Percentiles rank a stretch among this genome's conserved stretches.
Evolutionary conservation across 92 coral and sea anemone species (phyloP).

Genomic region (Desmophyllum pertusum): DNA sequence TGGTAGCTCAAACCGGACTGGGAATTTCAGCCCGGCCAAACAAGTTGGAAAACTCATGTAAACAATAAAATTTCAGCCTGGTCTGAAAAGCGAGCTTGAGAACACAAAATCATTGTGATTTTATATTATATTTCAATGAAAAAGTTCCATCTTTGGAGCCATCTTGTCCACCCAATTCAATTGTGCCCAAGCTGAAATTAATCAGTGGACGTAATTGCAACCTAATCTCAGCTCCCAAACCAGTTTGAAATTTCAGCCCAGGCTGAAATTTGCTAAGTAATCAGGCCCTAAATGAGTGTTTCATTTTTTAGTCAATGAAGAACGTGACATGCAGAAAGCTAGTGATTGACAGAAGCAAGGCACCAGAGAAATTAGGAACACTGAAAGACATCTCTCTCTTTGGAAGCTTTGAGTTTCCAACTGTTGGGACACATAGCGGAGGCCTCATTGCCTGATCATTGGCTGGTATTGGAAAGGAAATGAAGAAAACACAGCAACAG

Average conservation of each 20-base stretch:
- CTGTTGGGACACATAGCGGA: constrained; percentile 8
- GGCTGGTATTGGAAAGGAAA: constrained; percentile 48
- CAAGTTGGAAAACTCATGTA: no score
- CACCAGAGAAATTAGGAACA: constrained; percentile 45
- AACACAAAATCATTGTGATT: no score
- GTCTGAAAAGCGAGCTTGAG: no score
- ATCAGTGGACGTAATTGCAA: background rate
- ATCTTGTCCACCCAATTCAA: background rate
- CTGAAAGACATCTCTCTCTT: constrained; percentile 46
- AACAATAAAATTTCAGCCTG: no score
- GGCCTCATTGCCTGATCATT: constrained; percentile 41
- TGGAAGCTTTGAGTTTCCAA: constrained; percentile 50
- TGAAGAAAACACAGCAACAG: constrained; percentile 33
- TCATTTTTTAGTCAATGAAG: constrained; percentile 46
- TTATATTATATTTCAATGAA: no score
- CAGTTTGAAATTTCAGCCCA: background rate
- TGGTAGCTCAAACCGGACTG: background rate
- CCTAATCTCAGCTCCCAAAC: background rate
- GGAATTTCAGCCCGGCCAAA: background rate
- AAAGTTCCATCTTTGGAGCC: no score
- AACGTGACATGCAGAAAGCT: constrained; percentile 49
- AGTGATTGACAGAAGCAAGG: constrained; percentile 33
- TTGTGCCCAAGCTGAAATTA: background rate
- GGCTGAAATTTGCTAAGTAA: background rate
- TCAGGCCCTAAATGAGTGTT: background rate